Conservation (phyloP, 2,888 invertebrate genomes). For the Ypsolopha scabrella region DNA sequence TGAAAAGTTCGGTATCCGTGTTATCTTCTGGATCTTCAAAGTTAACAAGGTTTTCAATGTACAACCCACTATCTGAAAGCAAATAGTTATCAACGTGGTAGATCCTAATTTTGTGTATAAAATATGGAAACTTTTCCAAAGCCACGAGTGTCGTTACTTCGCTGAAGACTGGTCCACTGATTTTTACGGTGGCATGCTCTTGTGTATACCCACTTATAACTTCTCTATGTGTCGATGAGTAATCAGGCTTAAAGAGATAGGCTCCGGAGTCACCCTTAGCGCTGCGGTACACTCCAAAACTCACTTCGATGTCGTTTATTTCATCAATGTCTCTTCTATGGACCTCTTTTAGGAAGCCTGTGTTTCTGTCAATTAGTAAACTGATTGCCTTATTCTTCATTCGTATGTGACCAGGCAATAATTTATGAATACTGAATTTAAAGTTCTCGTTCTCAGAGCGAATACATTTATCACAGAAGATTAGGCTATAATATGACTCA, state of each 20-base stretch:
- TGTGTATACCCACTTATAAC: conserved; percentile 77
- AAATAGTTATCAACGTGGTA: conserved; percentile 78
- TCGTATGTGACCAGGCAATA: conserved; percentile 85
- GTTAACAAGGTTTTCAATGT: conserved; percentile 85
- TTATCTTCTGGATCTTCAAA: conserved; percentile 90
- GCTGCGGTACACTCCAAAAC: conserved; percentile 91
- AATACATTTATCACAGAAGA: conserved; percentile 52
- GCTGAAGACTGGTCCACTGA: conserved; percentile 83
- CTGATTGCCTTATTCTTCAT: conserved; percentile 85
- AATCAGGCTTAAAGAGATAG: conserved; percentile 94
- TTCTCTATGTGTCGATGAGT: conserved; percentile 85
- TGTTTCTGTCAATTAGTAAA: conserved; percentile 83
- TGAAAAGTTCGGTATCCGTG: conserved; percentile 91
- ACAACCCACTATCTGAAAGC: conserved; percentile 76
- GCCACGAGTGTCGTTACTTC: conserved; percentile 79
- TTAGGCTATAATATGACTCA: conserved; percentile 39
- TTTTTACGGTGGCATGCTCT: conserved; percentile 63
- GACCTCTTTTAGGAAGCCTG: conserved; percentile 85
- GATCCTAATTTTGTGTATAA: conserved; percentile 83
- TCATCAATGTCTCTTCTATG: conserved; percentile 81
- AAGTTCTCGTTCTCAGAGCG: too few relatives aligned
- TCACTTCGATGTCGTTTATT: conserved; percentile 81
- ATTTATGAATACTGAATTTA: conserved; percentile 67
- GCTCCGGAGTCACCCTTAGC: conserved; percentile 96
- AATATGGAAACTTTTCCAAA: conserved; percentile 74